Conservation (phyloP, 2,888 invertebrate genomes). For the Clitarchus hookeri region DNA sequence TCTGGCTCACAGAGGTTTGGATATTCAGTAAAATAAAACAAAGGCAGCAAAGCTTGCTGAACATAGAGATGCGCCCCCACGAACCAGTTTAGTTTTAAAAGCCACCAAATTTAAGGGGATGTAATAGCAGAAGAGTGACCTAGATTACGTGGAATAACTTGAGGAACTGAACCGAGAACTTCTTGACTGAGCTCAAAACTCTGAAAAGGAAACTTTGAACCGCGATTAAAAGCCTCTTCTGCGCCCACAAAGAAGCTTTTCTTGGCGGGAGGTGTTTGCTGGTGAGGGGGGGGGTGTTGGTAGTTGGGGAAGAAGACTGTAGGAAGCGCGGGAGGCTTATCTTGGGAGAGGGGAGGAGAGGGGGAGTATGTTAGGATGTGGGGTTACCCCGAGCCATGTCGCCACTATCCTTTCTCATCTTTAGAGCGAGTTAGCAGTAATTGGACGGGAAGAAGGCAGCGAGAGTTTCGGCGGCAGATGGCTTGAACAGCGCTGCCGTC, state of each 20-base stretch:
- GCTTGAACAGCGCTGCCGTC: not conserved
- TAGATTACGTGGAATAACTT: too few species aligned
- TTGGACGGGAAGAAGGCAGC: constrained; percentile 20
- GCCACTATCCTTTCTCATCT: constrained; percentile 20
- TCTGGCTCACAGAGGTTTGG: too few species aligned
- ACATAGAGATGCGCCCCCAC: too few species aligned
- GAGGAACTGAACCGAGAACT: too few species aligned
- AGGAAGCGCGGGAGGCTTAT: not conserved
- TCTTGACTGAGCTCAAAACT: not conserved
- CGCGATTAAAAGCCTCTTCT: constrained; percentile 8
- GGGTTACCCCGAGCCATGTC: constrained; percentile 7
- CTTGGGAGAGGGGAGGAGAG: not conserved
- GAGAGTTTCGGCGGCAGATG: not conserved
- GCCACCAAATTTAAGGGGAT: too few species aligned
- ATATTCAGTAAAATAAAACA: too few species aligned
- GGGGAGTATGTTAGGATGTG: not conserved
- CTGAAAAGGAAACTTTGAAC: not conserved
- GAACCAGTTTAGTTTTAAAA: too few species aligned
- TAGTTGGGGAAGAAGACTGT: not conserved
- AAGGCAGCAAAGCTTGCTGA: too few species aligned
- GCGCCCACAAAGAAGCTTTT: not conserved
- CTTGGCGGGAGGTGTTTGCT: not conserved
- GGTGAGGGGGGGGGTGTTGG: not conserved
- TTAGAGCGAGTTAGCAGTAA: constrained; percentile 12
- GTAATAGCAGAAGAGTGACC: too few species aligned